Percentiles rank a stretch among this genome's conserved stretches.
Conservation (phyloP, 2,888 invertebrate genomes). For the Chromoteleia sp. region DNA sequence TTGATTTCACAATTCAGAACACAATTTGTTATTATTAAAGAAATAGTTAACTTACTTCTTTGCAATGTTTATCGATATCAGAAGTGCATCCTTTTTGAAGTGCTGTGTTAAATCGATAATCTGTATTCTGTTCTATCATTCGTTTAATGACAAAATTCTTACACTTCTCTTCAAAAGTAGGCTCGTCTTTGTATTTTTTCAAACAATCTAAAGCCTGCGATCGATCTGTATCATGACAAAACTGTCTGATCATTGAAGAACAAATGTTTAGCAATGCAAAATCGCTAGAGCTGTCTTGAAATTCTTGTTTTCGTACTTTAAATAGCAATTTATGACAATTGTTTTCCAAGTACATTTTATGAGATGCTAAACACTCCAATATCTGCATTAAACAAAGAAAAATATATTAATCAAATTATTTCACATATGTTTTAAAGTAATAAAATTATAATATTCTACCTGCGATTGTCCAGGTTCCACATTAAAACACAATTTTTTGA, state of each 20-base stretch:
- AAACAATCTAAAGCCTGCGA: constrained; percentile 91
- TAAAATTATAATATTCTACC: constrained; percentile 81
- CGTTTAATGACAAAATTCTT: constrained; percentile 93
- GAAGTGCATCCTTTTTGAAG: constrained; percentile 92
- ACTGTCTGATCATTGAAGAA: constrained; percentile 93
- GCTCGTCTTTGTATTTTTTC: constrained; percentile 91
- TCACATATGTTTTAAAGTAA: too few species aligned
- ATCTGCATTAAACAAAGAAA: constrained; percentile 86
- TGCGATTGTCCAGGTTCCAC: constrained; percentile 88
- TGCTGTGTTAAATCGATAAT: constrained; percentile 94
- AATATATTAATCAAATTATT: too few species aligned
- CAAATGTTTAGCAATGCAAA: constrained; percentile 93
- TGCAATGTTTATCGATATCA: constrained; percentile 92
- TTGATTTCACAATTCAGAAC: not conserved
- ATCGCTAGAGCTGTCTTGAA: constrained; percentile 94
- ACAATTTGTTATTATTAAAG: not conserved
- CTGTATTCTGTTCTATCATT: constrained; percentile 95
- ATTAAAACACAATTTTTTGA: constrained; percentile 89
- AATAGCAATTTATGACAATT: constrained; percentile 93
- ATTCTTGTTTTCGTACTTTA: constrained; percentile 93
- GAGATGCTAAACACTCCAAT: constrained; percentile 90
- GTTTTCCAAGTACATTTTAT: constrained; percentile 87
- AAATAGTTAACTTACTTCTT: constrained; percentile 83
- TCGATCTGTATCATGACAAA: constrained; percentile 90
- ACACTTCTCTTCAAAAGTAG: constrained; percentile 93